Evolutionary conservation across 2,888 invertebrate species (phyloP).

Genomic region (Kryphioiulus occultus): DNA sequence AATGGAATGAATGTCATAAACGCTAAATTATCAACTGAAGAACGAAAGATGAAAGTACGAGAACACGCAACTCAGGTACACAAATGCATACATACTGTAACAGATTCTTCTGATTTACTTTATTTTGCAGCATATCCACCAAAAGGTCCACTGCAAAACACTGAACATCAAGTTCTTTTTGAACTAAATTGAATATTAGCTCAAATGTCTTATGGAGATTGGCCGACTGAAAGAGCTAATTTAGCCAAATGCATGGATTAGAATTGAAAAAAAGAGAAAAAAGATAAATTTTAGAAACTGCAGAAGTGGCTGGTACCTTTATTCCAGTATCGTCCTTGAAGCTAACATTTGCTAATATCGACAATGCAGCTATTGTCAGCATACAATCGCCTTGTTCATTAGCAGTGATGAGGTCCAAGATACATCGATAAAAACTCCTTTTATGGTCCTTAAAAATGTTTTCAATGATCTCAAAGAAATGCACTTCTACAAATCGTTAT

Average conservation of each 20-base stretch:
- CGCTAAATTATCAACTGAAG: neutral
- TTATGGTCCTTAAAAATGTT: neutral
- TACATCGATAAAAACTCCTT: slow-evolving; percentile 20
- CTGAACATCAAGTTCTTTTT: slow-evolving; percentile 39
- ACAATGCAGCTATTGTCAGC: slow-evolving; percentile 31
- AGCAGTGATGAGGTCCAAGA: slow-evolving; percentile 27
- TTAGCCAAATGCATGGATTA: neutral
- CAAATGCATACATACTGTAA: slow-evolving; percentile 33
- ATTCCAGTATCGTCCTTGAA: slow-evolving; percentile 10
- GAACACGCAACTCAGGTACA: neutral
- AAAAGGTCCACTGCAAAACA: slow-evolving; percentile 37
- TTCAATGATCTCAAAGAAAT: neutral
- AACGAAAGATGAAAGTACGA: too few relatives aligned
- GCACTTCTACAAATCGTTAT: neutral
- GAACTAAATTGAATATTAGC: slow-evolving; percentile 17
- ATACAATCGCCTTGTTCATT: neutral
- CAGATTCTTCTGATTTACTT: neutral
- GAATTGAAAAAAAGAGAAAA: neutral
- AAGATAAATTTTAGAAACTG: neutral
- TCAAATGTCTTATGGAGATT: slow-evolving; percentile 29
- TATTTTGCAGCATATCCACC: slow-evolving; percentile 29
- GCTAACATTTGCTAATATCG: slow-evolving; percentile 31
- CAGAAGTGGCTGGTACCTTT: neutral
- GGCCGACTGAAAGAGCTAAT: slow-evolving; percentile 43
- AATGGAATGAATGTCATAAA: neutral